Evolutionary conservation across 2,797 vertebrate species (phyloP).

Genomic region (Peromyscus melanophrys): DNA sequence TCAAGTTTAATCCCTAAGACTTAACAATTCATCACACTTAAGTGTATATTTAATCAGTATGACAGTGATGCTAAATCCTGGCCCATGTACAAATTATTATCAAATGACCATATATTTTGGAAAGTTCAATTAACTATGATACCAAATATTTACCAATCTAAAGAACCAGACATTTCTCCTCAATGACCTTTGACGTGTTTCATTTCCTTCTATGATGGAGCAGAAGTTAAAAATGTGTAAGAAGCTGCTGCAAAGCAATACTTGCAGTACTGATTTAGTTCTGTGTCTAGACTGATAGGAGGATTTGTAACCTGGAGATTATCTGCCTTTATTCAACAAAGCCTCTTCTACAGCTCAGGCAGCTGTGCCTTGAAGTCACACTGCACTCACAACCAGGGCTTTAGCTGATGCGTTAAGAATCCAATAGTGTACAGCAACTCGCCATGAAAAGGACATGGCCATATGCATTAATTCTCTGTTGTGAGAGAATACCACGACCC

Average conservation of each 20-base stretch:
- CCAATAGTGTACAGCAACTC: neutral
- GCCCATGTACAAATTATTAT: neutral
- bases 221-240: conserved; percentile 73
- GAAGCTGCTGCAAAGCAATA: conserved; percentile 65
- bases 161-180: neutral
- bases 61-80: neutral
- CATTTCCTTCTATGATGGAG: conserved; percentile 37
- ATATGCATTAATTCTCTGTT: neutral
- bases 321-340: conserved; percentile 64
- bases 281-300: conserved; percentile 8
- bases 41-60: neutral
- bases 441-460: neutral
- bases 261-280: conserved; percentile 67
- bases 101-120: neutral
- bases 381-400: neutral
- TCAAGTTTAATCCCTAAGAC: neutral
- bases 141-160: neutral
- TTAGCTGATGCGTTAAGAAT: rapidly evolving
- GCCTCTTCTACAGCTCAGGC: neutral
- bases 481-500: too few relatives aligned
- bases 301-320: conserved; percentile 60
- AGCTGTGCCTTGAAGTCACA: neutral
- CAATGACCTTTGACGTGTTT: neutral
- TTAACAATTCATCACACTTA: neutral
- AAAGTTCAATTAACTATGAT: neutral